These are phyloP conservation scores for Brachylomia viminalis DNA, from an alignment of 2,888 invertebrate species.

Conservation along the genomic window DNA sequence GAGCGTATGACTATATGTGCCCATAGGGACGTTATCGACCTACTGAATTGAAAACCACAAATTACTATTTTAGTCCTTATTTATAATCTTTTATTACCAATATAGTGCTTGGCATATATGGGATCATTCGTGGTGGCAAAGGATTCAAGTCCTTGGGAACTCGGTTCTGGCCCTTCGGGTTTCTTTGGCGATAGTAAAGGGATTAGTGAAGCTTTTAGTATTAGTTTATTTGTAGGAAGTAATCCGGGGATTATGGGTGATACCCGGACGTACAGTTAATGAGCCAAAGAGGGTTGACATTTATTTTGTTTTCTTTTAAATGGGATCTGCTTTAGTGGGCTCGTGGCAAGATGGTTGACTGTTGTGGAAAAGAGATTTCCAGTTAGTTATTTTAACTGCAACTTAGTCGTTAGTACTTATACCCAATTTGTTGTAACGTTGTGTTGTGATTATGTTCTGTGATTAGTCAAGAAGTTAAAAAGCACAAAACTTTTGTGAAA, in stretches of 20 bases:
- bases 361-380: neutral
- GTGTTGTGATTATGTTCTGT: neutral
- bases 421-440: too few species aligned
- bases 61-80: too few species aligned
- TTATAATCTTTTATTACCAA: too few species aligned
- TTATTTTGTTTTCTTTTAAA: neutral
- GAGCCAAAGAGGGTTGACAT: constrained; percentile 3
- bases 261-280: neutral
- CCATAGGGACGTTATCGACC: too few species aligned
- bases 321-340: neutral
- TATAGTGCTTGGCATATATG: too few species aligned
- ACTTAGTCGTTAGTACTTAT: too few species aligned
- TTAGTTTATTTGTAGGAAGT: constrained; percentile 39
- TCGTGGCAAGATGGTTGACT: too few species aligned
- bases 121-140: constrained; percentile 35
- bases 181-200: constrained; percentile 28
- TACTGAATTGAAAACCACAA: too few species aligned
- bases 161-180: constrained; percentile 24
- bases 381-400: neutral
- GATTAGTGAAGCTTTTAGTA: constrained; percentile 38
- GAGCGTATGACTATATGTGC: too few species aligned
- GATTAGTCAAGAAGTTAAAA: neutral
- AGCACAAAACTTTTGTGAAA: neutral
- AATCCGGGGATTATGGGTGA: constrained; percentile 21
- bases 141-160: constrained; percentile 42